Percentiles rank a stretch among this genome's conserved stretches.
Evolutionary conservation across 2,797 vertebrate species (phyloP).

Genomic region (Benthosema pterotum): DNA sequence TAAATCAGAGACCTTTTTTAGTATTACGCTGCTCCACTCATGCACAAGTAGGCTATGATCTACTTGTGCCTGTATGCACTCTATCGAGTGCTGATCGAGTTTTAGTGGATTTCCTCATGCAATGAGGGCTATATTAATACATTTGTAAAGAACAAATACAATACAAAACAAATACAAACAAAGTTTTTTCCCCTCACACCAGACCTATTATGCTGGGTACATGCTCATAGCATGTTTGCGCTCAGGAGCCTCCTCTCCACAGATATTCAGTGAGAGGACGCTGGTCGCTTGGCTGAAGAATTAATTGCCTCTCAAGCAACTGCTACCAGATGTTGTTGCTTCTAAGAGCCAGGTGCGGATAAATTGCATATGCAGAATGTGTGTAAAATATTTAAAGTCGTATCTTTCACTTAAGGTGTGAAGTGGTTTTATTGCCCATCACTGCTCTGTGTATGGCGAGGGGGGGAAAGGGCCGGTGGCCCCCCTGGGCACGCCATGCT

Average conservation of each 20-base stretch:
- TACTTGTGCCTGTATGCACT: too few species aligned
- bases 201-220: neutral
- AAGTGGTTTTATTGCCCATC: constrained; percentile 83
- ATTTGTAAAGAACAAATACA: neutral
- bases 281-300: constrained; percentile 65
- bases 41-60: too few species aligned
- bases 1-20: too few species aligned
- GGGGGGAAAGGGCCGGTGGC: constrained; percentile 50
- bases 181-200: too few species aligned
- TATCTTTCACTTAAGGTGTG: constrained; percentile 82
- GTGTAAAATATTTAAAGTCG: constrained; percentile 86
- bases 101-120: neutral
- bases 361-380: constrained; percentile 82
- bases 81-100: too few species aligned
- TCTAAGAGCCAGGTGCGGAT: constrained; percentile 80
- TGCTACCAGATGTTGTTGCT: constrained; percentile 80
- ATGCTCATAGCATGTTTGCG: neutral
- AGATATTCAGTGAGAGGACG: constrained; percentile 58
- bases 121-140: neutral
- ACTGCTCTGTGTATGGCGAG: constrained; percentile 63
- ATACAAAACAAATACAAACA: too few species aligned
- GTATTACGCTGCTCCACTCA: too few species aligned
- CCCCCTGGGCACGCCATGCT: constrained; percentile 51
- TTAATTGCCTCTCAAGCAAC: constrained; percentile 83
- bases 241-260: constrained; percentile 33